These are phyloP conservation scores for Mus pahari DNA, from an alignment of 2,113 vertebrate genomes.

Conservation along the genomic window DNA sequence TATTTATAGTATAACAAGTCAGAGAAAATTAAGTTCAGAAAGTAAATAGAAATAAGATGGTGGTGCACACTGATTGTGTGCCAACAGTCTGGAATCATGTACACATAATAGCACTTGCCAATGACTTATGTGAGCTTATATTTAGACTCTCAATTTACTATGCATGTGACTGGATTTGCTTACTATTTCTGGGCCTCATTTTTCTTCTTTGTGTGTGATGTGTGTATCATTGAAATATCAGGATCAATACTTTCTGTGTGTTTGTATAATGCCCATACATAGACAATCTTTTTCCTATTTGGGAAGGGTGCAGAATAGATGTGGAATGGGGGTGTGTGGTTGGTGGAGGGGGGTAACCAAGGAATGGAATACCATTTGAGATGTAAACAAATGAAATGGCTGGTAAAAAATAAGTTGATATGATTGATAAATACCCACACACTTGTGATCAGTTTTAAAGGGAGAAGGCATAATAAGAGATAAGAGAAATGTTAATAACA, in stretches of 20 bases:
- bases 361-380: too few species aligned
- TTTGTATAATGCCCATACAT: too few species aligned
- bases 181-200: not conserved
- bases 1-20: not conserved
- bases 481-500: not conserved
- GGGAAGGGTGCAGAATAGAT: too few species aligned
- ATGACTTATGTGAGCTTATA: not conserved
- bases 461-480: not conserved
- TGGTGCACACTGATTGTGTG: not conserved
- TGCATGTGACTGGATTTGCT: not conserved
- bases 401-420: not conserved
- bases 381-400: too few species aligned
- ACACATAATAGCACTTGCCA: not conserved
- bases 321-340: too few species aligned
- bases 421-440: not conserved
- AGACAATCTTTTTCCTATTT: not conserved
- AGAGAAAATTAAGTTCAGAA: not conserved
- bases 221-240: not conserved
- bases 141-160: not conserved
- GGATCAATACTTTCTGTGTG: not conserved
- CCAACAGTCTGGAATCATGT: not conserved
- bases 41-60: not conserved
- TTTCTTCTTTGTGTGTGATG: not conserved
- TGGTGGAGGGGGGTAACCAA: too few species aligned
- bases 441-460: not conserved